Evolutionary conservation across 2,797 vertebrate species (phyloP).

Genomic region (Artibeus jamaicensis): DNA sequence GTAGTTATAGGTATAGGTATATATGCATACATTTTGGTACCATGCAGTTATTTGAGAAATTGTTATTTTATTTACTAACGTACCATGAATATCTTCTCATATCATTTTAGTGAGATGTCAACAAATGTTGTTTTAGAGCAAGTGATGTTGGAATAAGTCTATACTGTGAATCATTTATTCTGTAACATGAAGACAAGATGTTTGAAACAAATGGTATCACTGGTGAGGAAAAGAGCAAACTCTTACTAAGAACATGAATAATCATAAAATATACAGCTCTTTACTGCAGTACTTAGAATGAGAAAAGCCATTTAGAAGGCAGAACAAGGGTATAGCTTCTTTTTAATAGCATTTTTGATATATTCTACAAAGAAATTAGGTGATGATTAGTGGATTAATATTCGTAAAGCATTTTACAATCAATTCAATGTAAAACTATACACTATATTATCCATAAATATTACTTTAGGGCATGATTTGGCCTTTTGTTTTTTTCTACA

Average conservation of each 20-base stretch:
- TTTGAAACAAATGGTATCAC: constrained; percentile 55
- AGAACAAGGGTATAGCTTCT: not conserved
- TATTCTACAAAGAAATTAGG: constrained; percentile 9
- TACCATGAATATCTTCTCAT: constrained; percentile 20
- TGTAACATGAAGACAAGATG: constrained; percentile 52
- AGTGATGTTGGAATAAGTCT: constrained; percentile 51
- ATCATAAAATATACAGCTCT: not conserved
- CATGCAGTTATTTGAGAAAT: not conserved
- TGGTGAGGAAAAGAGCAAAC: constrained; percentile 48
- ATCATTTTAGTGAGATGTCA: constrained; percentile 44
- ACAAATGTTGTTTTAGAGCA: constrained; percentile 36
- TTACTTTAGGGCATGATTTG: not conserved
- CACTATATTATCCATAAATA: constrained; percentile 4
- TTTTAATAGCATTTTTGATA: constrained; percentile 34
- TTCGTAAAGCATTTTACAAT: constrained; percentile 16
- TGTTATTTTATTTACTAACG: constrained; percentile 47
- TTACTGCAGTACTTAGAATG: not conserved
- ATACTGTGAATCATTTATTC: constrained; percentile 52
- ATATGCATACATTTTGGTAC: not conserved
- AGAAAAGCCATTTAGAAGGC: constrained; percentile 28
- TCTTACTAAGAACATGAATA: constrained; percentile 32
- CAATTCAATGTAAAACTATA: not conserved
- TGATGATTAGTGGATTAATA: constrained; percentile 39
- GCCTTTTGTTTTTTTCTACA: constrained; percentile 10
- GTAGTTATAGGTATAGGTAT: not conserved